phyloP scores from a whole-genome alignment of 2,113 vertebrate genomes.

The Mobula birostris region DNA sequence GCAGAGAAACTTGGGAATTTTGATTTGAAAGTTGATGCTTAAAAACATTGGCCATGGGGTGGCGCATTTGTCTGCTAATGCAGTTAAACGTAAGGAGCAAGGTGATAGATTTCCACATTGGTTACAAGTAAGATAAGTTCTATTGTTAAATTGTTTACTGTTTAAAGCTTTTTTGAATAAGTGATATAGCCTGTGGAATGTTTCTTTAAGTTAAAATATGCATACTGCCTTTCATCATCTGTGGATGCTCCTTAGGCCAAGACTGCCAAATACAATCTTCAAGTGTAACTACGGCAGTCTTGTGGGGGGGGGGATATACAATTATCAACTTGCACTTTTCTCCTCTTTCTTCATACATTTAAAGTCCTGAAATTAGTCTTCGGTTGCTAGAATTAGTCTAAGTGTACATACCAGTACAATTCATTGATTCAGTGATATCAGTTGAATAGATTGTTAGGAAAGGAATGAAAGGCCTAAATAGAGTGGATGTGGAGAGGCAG shows the following conservation, averaged over 20 bases:
- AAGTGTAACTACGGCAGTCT: not conserved
- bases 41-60: not conserved
- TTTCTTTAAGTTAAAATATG: not conserved
- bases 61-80: not conserved
- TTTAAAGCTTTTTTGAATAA: not conserved
- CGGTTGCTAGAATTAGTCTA: too few relatives aligned
- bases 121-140: not conserved
- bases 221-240: not conserved
- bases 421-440: too few relatives aligned
- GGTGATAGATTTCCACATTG: not conserved
- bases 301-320: not conserved
- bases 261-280: not conserved
- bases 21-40: not conserved
- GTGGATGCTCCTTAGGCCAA: not conserved
- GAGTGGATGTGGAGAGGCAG: too few relatives aligned
- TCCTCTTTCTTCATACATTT: not conserved
- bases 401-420: too few relatives aligned
- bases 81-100: not conserved
- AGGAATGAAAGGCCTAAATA: too few relatives aligned
- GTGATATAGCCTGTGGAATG: not conserved
- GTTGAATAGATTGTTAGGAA: too few relatives aligned
- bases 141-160: not conserved
- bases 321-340: not conserved
- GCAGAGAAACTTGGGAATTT: not conserved
- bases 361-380: too few relatives aligned